Evolutionary conservation across 2,113 vertebrate genomes (phyloP), one percentile per base, ranked within the genome.

Genomic region (Hippocampus barbouri): DNA sequence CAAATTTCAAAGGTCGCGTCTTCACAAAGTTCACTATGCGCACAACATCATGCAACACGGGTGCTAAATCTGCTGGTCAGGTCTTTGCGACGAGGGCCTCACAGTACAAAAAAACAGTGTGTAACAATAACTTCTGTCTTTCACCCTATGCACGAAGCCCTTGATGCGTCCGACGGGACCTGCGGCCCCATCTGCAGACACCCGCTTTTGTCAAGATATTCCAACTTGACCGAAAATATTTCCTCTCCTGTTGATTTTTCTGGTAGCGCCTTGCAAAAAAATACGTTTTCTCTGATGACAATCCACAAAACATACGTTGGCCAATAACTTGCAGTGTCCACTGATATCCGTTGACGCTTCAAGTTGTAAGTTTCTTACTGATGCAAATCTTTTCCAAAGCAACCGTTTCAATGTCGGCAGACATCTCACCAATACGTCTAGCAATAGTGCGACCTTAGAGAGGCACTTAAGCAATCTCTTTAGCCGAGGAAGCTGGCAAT

Each of bases 101-200:
- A 45, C 43, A 0, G 43, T 45, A 12, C 43, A 45, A 45, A 45
- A 45, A 45, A 45, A 45, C 10, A 45, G 43, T 47, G 45, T 1
- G 53, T 63, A 8, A 79, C 30, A 34, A 34, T 34, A 34, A 34
- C 30, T 34, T 34, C 30, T 34, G 30, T 34, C 30, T 34, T 34
- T 34, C 4, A 34, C 30, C 30, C 30, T 34, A 34, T 4, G 4
- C 30, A 34, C 38, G 4, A 72, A 72, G 49, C 65, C 56, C 61
- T 74, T 54, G 23, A 8, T 68, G 41, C n/a, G 10, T 20, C 77
- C 18, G 0, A n/a, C 66, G 47, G 43, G 20, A 10, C 64, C n/a
- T 71, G 67, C 56, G 3, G 68, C 76, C 47, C 62, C 68, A 74
- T 73, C 51, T 66, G 40, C 69, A 75, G n/a, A 77, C 66, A 51